Conservation (phyloP, 2,888 invertebrate genomes). For the Drosophila subsilvestris region DNA sequence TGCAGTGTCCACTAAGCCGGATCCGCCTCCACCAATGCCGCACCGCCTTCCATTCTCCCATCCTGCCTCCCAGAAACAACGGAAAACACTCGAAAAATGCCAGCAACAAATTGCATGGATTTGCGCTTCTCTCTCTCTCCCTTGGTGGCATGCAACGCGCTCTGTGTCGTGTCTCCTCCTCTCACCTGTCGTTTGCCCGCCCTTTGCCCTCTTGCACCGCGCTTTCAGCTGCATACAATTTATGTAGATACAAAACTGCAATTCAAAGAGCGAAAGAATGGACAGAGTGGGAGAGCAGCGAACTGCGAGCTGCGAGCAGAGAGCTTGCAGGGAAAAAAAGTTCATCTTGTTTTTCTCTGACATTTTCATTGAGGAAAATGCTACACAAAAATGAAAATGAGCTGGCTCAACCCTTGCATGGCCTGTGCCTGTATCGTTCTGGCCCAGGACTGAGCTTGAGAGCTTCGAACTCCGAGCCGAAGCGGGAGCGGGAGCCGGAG, state of each 20-base stretch:
- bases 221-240: conserved; percentile 45
- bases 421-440: conserved; percentile 3
- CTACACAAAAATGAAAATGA: conserved; percentile 48
- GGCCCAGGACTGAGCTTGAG: conserved; percentile 7
- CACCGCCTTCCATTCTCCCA: background rate
- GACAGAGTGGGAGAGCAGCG: background rate
- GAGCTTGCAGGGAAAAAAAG: conserved; percentile 6
- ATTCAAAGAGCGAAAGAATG: background rate
- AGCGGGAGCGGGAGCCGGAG: background rate
- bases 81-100: conserved; percentile 25
- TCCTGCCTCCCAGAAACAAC: conserved; percentile 4
- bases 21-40: conserved; percentile 26
- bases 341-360: conserved; percentile 31
- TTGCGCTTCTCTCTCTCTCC: conserved; percentile 22
- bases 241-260: conserved; percentile 64
- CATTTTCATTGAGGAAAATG: conserved; percentile 78
- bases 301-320: background rate
- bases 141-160: conserved; percentile 1
- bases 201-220: conserved; percentile 29
- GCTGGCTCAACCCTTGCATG: conserved; percentile 33
- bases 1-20: conserved; percentile 56
- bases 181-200: conserved; percentile 22
- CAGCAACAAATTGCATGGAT: conserved; percentile 46
- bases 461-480: background rate
- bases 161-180: background rate